Conservation (phyloP, 1,140 invertebrate species). For the Nasonia giraulti region DNA sequence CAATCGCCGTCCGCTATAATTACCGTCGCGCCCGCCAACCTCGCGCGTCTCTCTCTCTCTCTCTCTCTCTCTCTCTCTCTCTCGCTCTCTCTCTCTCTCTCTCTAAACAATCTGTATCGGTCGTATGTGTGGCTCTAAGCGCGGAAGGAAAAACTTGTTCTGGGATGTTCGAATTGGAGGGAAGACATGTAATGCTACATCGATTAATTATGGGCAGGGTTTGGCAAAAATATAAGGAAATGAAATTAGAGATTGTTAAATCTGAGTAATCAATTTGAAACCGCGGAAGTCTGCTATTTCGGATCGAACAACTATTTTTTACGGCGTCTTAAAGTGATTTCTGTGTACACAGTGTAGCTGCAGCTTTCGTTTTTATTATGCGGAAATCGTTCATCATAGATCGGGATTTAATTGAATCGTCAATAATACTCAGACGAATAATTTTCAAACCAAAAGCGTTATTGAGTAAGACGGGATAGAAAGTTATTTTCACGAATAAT, state of each 20-base stretch:
- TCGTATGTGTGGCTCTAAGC: not conserved
- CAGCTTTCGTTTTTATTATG: not conserved
- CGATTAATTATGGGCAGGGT: too few species aligned
- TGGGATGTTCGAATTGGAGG: not conserved
- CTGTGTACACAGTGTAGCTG: not conserved
- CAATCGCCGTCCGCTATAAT: slow-evolving; percentile 69
- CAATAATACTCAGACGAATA: not conserved
- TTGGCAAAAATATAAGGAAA: too few species aligned
- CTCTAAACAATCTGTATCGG: not conserved
- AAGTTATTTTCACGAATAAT: too few species aligned
- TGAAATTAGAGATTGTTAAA: too few species aligned
- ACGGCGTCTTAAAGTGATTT: not conserved
- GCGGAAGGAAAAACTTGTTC: not conserved
- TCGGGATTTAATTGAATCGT: not conserved
- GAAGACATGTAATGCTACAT: too few species aligned
- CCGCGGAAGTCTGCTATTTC: too few species aligned
- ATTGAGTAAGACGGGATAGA: too few species aligned
- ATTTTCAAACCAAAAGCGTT: not conserved
- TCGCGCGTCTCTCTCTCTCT: not conserved
- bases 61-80: not conserved
- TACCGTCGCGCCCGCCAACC: slow-evolving; percentile 53
- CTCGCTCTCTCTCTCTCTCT: not conserved
- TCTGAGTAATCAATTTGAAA: too few species aligned
- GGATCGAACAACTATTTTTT: too few species aligned
- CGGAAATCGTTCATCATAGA: not conserved